A percentile compares a stretch with the other conserved stretches of the same genome.
Conservation (phyloP, 2,888 invertebrate genomes). For the Ornithoptera priamus region DNA sequence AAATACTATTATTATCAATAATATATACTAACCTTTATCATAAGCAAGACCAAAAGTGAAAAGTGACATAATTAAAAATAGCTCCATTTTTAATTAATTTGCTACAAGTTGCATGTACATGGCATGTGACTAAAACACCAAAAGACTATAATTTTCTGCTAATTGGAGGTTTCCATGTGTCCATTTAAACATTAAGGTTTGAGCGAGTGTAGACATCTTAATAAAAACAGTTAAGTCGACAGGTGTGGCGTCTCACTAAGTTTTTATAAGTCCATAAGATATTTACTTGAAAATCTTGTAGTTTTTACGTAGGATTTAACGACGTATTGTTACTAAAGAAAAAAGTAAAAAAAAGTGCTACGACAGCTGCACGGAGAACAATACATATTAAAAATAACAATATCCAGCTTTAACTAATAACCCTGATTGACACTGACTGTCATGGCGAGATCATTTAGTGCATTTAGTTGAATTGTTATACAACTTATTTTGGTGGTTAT, state of each 20-base stretch:
- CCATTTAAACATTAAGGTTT: background rate
- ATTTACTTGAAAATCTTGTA: background rate
- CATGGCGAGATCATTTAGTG: too few relatives aligned
- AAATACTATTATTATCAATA: background rate
- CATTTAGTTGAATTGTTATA: too few relatives aligned
- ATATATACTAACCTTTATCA: slow-evolving; percentile 40
- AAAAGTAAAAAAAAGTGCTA: background rate
- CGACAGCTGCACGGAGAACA: background rate
- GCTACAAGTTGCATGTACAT: background rate
- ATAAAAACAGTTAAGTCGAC: slow-evolving; percentile 33
- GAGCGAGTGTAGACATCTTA: slow-evolving; percentile 34
- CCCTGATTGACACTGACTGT: slow-evolving; percentile 8
- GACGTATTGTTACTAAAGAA: background rate
- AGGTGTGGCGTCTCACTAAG: slow-evolving; percentile 35
- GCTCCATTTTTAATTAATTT: slow-evolving; percentile 36
- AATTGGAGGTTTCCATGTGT: background rate
- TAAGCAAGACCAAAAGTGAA: slow-evolving; percentile 40
- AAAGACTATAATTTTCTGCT: background rate
- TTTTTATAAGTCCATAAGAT: background rate
- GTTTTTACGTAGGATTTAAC: background rate
- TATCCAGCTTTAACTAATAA: background rate
- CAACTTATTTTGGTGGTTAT: too few relatives aligned
- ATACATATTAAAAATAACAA: background rate
- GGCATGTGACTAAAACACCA: slow-evolving; percentile 3
- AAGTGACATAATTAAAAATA: slow-evolving; percentile 40